A percentile compares a stretch with the other conserved stretches of the same genome.
Conservation (phyloP, 2,888 invertebrate genomes). For the Archips crataeganus region DNA sequence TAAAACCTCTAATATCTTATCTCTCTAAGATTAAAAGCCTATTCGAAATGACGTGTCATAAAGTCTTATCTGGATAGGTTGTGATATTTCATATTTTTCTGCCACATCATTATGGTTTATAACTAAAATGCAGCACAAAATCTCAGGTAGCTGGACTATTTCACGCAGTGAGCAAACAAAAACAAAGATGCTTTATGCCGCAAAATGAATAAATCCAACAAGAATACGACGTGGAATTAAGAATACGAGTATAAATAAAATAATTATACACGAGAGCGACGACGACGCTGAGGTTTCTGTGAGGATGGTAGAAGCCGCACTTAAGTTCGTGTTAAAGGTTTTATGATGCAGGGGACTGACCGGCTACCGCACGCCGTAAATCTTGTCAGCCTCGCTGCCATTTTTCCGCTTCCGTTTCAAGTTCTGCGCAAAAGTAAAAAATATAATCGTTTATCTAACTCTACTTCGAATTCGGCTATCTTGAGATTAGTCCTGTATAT, state of each 20-base stretch:
- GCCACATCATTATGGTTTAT: not conserved
- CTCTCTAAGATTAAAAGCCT: not conserved
- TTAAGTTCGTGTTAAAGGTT: constrained; percentile 54
- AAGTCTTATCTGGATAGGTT: constrained; percentile 10
- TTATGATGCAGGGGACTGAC: constrained; percentile 65
- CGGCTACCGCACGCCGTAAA: constrained; percentile 46
- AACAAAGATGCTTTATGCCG: constrained; percentile 47
- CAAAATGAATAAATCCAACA: constrained; percentile 45
- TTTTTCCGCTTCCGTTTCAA: constrained; percentile 50
- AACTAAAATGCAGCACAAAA: not conserved
- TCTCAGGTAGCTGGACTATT: constrained; percentile 9
- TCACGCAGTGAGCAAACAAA: constrained; percentile 51
- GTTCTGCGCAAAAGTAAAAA: constrained; percentile 10
- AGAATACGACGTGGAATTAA: constrained; percentile 59
- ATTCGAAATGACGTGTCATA: constrained; percentile 1
- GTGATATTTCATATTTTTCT: constrained; percentile 19
- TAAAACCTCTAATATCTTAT: constrained; percentile 10
- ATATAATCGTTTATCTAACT: constrained; percentile 8
- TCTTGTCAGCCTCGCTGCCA: constrained; percentile 10
- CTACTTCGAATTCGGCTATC: constrained; percentile 4
- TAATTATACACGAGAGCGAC: constrained; percentile 50
- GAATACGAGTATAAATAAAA: constrained; percentile 46
- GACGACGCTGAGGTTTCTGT: constrained; percentile 55
- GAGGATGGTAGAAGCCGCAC: constrained; percentile 48
- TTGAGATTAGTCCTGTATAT: constrained; percentile 34